phyloP scores from a whole-genome alignment of 2,888 invertebrate genomes.

The Camptogramma bilineatum region DNA sequence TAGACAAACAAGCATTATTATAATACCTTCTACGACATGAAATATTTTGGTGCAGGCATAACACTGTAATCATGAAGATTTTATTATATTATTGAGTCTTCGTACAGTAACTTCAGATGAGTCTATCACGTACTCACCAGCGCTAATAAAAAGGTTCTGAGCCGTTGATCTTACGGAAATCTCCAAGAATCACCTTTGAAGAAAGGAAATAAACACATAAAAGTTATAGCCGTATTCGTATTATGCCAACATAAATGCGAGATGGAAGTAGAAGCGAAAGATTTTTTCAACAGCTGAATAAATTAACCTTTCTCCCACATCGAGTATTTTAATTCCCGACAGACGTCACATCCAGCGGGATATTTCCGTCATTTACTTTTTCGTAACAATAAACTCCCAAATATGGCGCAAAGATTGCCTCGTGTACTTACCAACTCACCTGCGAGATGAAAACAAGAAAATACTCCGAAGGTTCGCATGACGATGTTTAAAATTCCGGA shows the following conservation, averaged over 20 bases:
- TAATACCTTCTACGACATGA: not conserved
- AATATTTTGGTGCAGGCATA: not conserved
- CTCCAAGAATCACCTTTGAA: conserved; percentile 28
- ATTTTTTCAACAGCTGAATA: conserved; percentile 41
- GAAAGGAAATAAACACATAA: conserved; percentile 36
- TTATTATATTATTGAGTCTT: conserved; percentile 15
- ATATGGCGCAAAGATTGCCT: conserved; percentile 44
- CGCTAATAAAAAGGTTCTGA: conserved; percentile 27
- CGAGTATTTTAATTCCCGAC: conserved; percentile 42
- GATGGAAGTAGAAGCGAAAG: conserved; percentile 37
- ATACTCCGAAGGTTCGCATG: conserved; percentile 48
- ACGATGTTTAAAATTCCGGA: conserved; percentile 66
- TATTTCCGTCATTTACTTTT: conserved; percentile 45
- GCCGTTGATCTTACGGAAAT: conserved; percentile 28
- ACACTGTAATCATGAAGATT: not conserved
- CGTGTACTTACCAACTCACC: conserved; percentile 41
- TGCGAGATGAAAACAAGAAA: conserved; percentile 51
- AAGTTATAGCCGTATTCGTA: conserved; percentile 30
- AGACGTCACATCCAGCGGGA: conserved; percentile 40
- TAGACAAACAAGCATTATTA: not conserved
- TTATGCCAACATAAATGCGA: conserved; percentile 36
- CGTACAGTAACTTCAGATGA: conserved; percentile 17
- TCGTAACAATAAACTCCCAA: conserved; percentile 46
- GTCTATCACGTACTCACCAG: conserved; percentile 25
- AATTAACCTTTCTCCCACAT: conserved; percentile 39